Percentiles rank a stretch among this genome's conserved stretches.
Evolutionary conservation across 1,140 invertebrate genomes (phyloP).

Genomic region (Apis florea): DNA sequence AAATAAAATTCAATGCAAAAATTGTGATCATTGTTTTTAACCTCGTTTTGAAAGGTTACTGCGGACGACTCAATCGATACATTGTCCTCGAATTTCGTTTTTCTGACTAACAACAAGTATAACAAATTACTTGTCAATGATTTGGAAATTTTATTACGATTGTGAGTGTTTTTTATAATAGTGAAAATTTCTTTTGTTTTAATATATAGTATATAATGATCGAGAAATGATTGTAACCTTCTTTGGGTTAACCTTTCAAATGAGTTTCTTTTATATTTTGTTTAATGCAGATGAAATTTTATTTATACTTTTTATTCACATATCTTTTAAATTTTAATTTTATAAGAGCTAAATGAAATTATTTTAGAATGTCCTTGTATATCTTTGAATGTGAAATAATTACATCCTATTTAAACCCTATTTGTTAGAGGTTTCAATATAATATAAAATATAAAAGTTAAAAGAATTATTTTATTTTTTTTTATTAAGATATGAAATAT

Average conservation of each 20-base stretch:
- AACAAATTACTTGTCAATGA: not conserved
- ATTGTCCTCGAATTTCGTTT: slow-evolving; percentile 50
- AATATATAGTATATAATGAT: not conserved
- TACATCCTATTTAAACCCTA: not conserved
- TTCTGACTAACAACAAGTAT: slow-evolving; percentile 17
- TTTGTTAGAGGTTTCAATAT: not conserved
- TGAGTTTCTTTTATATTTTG: not conserved
- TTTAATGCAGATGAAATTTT: not conserved
- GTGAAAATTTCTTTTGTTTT: not conserved
- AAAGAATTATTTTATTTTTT: not conserved
- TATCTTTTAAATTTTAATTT: not conserved
- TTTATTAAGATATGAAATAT: not conserved
- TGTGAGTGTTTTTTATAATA: no score
- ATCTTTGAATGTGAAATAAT: not conserved
- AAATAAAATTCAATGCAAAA: not conserved
- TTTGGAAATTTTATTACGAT: not conserved
- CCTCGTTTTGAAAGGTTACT: slow-evolving; percentile 47
- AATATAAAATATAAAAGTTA: not conserved
- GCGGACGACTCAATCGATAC: slow-evolving; percentile 49
- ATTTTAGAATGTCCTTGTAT: not conserved
- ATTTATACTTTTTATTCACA: not conserved
- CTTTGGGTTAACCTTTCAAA: slow-evolving; percentile 38
- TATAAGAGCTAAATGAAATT: not conserved
- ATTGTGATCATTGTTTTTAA: slow-evolving; percentile 39
- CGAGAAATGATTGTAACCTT: slow-evolving; percentile 23